Evolutionary conservation across 2,888 invertebrate genomes (phyloP), one percentile per base, ranked within the genome.

Genomic region (Isoperla grammatica): DNA sequence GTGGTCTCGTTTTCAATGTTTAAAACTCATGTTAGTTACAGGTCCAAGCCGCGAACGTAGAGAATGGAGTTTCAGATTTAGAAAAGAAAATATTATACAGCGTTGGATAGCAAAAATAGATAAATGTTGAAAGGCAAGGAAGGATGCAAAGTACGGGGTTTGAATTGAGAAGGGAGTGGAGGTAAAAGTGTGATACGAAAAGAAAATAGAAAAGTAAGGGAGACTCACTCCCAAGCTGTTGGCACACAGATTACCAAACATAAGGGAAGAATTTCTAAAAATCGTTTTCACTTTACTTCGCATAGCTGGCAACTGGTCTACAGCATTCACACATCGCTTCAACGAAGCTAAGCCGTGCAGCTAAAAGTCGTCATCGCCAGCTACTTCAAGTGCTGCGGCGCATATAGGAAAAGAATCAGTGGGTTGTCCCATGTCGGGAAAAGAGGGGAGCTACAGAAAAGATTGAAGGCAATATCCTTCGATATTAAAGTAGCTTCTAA

Each of bases 391-490:
- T 29, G 29, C 29, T 29, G 29, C 8, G 29, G 29, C 29, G 29
- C 29, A 29, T 29, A 29, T 29, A 29, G 29, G 29, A 29, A 53
- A 39, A 39, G 53, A 17, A 39, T 53, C 39, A 53, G 53, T 50
- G 39, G 53, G 53, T 35, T 39, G 29, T 29, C 29, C 29, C 29
- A 29, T 29, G 29, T 29, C 29, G 29, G 29, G 29, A 29, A 29
- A 29, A 29, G 29, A 29, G 29, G 49, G 35, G 29, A 50, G 49
- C 22, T 11, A 2, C 4, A n/a, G 23, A 50, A 17, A 53, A 53
- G 53, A 53, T 53, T 53, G 53, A 53, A 53, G 53, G 53, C 53
- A 53, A 53, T 53, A 53, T 53, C 53, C 53, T 12, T 37, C 53
- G 53, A 53, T 53, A 53, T 53, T 53, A 53, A 53, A 53, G 39